Percentiles rank a stretch among this genome's conserved stretches.
These are phyloP conservation scores for Allolobophora icterica DNA, from an alignment of 2,888 invertebrate species.

Conservation along the genomic window DNA sequence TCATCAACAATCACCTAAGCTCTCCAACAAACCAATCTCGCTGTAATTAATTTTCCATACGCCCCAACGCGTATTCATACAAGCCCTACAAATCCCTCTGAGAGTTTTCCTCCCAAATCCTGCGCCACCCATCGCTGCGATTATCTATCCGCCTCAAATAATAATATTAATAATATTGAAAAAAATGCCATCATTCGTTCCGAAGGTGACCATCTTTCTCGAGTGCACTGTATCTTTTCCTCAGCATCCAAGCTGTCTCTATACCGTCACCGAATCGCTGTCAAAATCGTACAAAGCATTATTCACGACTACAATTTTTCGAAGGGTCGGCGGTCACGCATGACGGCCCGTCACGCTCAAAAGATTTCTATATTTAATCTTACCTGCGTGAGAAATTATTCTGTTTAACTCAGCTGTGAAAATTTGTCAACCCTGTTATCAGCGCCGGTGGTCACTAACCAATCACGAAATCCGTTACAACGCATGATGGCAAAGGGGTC, in stretches of 20 bases:
- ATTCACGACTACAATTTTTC: not conserved
- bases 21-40: not conserved
- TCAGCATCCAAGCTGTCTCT: not conserved
- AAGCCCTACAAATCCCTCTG: not conserved
- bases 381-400: not conserved
- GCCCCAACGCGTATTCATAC: not conserved
- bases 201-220: constrained; percentile 6
- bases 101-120: not conserved
- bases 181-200: not conserved
- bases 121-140: not conserved
- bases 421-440: not conserved
- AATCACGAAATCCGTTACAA: constrained; percentile 17
- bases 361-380: not conserved
- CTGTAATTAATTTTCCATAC: not conserved
- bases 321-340: not conserved
- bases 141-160: not conserved
- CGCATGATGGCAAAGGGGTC: not conserved
- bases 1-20: not conserved
- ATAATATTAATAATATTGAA: no score
- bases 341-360: not conserved
- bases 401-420: not conserved
- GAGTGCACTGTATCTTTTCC: not conserved
- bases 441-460: not conserved
- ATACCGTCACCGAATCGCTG: not conserved
- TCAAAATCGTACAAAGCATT: not conserved